These are phyloP conservation scores for Vidua macroura DNA, from an alignment of 2,113 vertebrate species.

Conservation along the genomic window DNA sequence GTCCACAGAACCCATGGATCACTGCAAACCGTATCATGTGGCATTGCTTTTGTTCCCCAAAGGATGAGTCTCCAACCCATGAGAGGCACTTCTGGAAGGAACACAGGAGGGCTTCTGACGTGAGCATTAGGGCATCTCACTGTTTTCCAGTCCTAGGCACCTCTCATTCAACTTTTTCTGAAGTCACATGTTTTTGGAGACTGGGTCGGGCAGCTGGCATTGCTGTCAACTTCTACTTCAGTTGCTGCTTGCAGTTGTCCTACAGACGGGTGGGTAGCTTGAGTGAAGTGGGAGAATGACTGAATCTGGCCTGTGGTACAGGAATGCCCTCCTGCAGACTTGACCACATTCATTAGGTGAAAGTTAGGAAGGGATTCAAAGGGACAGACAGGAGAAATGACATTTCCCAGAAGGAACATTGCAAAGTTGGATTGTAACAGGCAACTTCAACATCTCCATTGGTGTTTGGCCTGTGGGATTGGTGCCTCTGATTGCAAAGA, in stretches of 20 bases:
- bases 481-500: background rate
- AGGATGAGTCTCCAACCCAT: background rate
- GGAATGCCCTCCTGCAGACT: background rate
- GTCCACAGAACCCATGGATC: background rate
- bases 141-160: background rate
- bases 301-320: background rate
- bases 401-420: background rate
- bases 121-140: background rate
- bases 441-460: background rate
- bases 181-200: background rate
- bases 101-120: background rate
- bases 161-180: background rate
- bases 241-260: background rate
- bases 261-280: background rate
- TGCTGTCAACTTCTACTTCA: background rate
- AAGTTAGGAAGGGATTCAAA: background rate
- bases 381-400: background rate
- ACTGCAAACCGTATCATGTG: background rate
- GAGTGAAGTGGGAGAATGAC: background rate
- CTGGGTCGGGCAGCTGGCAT: background rate
- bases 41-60: background rate
- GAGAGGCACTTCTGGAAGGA: background rate
- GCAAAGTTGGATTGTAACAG: rapidly evolving
- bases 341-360: background rate
- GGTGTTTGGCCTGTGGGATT: background rate